Conservation (phyloP, 2,113 vertebrate species). For the Cnemophilus loriae region DNA sequence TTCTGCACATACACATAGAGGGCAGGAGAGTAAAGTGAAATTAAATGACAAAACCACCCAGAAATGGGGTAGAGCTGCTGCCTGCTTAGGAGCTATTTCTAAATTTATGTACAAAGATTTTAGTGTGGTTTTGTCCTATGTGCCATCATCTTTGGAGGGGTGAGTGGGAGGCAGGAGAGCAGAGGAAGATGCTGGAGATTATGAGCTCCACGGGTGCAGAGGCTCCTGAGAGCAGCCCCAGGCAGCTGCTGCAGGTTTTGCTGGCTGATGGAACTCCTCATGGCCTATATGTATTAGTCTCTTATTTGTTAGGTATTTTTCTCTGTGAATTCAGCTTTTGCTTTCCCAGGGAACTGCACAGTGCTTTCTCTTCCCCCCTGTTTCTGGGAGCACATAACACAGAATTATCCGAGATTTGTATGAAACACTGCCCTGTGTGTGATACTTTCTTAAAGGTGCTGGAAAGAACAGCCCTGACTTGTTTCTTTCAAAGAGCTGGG, state of each 20-base stretch:
- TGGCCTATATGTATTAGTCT: background rate
- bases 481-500: background rate
- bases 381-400: background rate
- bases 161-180: background rate
- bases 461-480: background rate
- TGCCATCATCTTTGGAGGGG: background rate
- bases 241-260: background rate
- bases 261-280: background rate
- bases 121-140: background rate
- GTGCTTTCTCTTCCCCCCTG: background rate
- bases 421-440: background rate
- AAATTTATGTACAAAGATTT: background rate
- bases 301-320: background rate
- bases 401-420: rapidly evolving
- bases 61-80: background rate
- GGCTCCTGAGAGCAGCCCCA: background rate
- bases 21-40: background rate
- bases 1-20: background rate
- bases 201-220: rapidly evolving
- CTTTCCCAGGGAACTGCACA: background rate
- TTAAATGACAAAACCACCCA: background rate
- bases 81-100: background rate
- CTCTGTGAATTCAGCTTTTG: background rate
- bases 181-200: background rate
- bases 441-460: background rate